Evolutionary conservation across 1,140 invertebrate species (phyloP).

Genomic region (Matsumurasca onukii): DNA sequence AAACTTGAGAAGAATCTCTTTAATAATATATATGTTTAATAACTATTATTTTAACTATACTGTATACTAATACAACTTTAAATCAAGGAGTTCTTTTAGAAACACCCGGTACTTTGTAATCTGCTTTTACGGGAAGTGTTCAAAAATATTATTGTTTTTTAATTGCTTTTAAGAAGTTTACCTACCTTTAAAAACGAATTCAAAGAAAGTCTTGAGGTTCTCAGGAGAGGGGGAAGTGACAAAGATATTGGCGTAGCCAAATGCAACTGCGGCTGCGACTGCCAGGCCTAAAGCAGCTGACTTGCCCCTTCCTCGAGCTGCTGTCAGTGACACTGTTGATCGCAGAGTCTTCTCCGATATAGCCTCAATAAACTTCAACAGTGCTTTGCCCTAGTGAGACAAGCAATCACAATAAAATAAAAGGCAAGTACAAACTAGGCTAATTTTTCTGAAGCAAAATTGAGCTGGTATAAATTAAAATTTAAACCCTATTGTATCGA

Average conservation of each 20-base stretch:
- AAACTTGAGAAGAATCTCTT: too few relatives aligned
- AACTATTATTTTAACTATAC: too few relatives aligned
- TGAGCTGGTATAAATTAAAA: background rate
- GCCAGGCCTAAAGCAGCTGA: constrained; percentile 96
- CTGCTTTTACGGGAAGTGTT: too few relatives aligned
- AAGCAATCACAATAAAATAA: constrained; percentile 36
- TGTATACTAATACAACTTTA: too few relatives aligned
- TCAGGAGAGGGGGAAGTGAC: constrained; percentile 98
- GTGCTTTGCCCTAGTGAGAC: constrained; percentile 79
- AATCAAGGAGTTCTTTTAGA: too few relatives aligned
- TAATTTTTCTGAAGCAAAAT: too few relatives aligned
- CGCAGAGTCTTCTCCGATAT: constrained; percentile 90
- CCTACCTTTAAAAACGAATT: constrained; percentile 90
- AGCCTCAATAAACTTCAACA: constrained; percentile 93
- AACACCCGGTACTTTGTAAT: too few relatives aligned
- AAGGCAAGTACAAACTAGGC: too few relatives aligned
- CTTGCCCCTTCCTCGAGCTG: constrained; percentile 95
- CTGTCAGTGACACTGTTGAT: constrained; percentile 93
- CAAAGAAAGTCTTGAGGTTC: constrained; percentile 97
- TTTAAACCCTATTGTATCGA: background rate
- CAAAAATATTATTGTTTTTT: too few relatives aligned
- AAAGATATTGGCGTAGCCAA: constrained; percentile 97
- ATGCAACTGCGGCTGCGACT: constrained; percentile 80
- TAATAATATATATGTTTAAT: too few relatives aligned
- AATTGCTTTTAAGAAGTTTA: too few relatives aligned